Evolutionary conservation across 1,140 invertebrate species (phyloP).

Genomic region (Drosophila sp.): DNA sequence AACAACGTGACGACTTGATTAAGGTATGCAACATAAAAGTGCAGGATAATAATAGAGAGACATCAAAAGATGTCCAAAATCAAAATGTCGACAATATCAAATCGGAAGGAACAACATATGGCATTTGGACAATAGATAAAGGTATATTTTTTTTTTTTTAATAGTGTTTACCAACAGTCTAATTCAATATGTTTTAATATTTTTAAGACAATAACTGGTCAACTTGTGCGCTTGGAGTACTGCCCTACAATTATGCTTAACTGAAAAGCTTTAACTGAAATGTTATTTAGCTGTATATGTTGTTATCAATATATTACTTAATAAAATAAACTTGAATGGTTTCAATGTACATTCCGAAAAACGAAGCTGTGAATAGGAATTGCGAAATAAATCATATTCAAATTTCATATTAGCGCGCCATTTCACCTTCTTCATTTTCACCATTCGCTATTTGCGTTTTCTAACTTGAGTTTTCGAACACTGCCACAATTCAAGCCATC

Average conservation of each 20-base stretch:
- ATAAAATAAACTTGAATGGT: background rate
- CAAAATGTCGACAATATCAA: background rate
- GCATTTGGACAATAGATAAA: slow-evolving; percentile 54
- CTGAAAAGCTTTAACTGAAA: background rate
- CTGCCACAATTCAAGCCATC: background rate
- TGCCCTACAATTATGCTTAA: slow-evolving; percentile 48
- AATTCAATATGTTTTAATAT: background rate
- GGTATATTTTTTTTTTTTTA: slow-evolving; percentile 11
- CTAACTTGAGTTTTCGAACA: slow-evolving; percentile 20
- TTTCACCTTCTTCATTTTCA: slow-evolving; percentile 7
- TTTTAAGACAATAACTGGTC: slow-evolving; percentile 62
- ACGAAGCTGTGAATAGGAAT: background rate
- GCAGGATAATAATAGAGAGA: background rate
- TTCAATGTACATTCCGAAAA: no score
- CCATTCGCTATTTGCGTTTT: background rate
- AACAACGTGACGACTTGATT: slow-evolving; percentile 39
- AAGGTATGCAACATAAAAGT: slow-evolving; percentile 30
- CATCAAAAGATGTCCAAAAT: slow-evolving; percentile 1
- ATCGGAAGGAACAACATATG: slow-evolving; percentile 14
- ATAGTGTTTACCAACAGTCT: background rate
- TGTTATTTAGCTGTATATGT: slow-evolving; percentile 2
- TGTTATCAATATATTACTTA: no score
- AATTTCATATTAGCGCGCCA: background rate
- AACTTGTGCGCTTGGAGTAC: slow-evolving; percentile 66
- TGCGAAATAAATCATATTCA: background rate